Evolutionary conservation across 2,113 vertebrate genomes (phyloP).

Genomic region (Orthonyx spaldingii): DNA sequence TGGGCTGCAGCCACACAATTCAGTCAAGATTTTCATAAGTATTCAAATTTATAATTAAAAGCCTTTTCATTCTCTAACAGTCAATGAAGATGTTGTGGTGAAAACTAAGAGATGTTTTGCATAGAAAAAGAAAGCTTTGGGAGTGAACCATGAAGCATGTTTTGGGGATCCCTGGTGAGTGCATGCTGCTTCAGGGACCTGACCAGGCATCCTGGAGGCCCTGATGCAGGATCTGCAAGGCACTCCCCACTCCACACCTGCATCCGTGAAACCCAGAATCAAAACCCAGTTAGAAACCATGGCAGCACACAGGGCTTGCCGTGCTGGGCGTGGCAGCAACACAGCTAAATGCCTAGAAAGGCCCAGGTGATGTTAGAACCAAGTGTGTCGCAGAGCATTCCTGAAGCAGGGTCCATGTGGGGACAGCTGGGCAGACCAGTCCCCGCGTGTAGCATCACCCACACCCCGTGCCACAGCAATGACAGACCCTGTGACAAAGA

Average conservation of each 20-base stretch:
- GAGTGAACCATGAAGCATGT: not conserved
- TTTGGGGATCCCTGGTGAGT: not conserved
- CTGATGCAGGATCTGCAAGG: fast-evolving
- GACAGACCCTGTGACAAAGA: not conserved
- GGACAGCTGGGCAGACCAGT: not conserved
- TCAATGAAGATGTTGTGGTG: not conserved
- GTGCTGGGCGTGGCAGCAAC: not conserved
- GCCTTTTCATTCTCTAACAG: not conserved
- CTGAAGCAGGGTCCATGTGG: not conserved
- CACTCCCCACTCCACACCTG: not conserved
- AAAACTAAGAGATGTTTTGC: not conserved
- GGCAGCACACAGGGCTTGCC: not conserved
- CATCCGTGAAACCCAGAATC: not conserved
- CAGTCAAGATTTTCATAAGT: not conserved
- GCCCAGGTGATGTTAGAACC: not conserved
- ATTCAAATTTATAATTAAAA: not conserved
- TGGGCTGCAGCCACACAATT: not conserved
- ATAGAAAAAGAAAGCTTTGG: not conserved
- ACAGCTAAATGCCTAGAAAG: not conserved
- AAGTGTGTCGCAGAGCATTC: not conserved
- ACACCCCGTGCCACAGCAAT: not conserved
- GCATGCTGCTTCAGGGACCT: not conserved
- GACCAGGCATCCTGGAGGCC: not conserved
- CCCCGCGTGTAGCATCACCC: not conserved
- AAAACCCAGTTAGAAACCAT: not conserved